These are phyloP conservation scores for Denticeps clupeoides DNA, from an alignment of 2,797 vertebrate species.

Conservation along the genomic window DNA sequence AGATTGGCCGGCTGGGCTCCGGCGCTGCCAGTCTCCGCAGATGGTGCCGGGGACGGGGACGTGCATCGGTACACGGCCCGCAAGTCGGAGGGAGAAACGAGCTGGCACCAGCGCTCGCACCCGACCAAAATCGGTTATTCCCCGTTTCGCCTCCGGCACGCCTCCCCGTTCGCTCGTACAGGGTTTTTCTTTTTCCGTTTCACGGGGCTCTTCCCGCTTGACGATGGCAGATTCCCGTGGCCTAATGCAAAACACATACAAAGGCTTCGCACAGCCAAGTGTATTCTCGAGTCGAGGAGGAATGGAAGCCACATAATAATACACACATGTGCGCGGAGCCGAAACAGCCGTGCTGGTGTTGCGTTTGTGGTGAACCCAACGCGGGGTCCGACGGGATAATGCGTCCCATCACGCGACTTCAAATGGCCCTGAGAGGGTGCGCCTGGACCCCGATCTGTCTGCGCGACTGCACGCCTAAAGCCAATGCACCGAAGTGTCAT, in stretches of 20 bases:
- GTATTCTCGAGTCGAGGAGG: conserved; percentile 36
- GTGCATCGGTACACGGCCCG: conserved; percentile 22
- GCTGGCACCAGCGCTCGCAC: neutral
- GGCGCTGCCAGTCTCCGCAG: neutral
- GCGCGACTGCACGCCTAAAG: conserved; percentile 24
- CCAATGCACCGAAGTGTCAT: conserved; percentile 16
- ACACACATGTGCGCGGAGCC: conserved; percentile 38
- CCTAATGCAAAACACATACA: conserved; percentile 41
- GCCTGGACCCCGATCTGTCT: conserved; percentile 31
- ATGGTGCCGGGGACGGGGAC: conserved; percentile 10
- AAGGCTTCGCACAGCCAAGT: conserved; percentile 29
- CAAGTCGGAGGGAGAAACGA: conserved; percentile 3
- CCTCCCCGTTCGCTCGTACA: too few relatives aligned
- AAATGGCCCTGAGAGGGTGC: conserved; percentile 34
- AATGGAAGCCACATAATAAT: conserved; percentile 42
- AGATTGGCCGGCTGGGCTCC: conserved; percentile 39
- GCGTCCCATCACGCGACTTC: conserved; percentile 37
- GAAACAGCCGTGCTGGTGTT: conserved; percentile 37
- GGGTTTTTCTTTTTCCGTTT: conserved; percentile 10
- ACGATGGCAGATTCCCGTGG: conserved; percentile 6
- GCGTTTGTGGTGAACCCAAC: conserved; percentile 42
- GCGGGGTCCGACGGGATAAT: conserved; percentile 46
- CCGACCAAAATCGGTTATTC: too few relatives aligned
- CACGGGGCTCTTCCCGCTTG: conserved; percentile 7
- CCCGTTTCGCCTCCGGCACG: too few relatives aligned